Base-by-base conservation (phyloP, 2,888 invertebrate genomes). In the Hypolimnas misippus region DNA sequence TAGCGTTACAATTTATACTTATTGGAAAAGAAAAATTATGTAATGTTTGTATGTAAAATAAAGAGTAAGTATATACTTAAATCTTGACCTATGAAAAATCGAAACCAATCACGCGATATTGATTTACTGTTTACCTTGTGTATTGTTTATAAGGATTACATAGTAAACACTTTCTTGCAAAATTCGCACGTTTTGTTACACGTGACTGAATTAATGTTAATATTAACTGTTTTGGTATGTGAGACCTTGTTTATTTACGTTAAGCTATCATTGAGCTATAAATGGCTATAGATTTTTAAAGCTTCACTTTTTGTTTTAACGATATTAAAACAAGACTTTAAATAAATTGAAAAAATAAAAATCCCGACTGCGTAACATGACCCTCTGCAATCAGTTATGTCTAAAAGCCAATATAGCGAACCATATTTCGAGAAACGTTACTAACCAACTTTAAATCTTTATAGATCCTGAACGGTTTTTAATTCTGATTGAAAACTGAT, bases 171-270 rank as follows among this genome's bases (percentile, higher is more conserved):
- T 62, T 46, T 46, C 35, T 46, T 56, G 56, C 46, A 19, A 46
- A 31, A 17, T 46, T 19, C 12, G 46, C 62, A 57, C 44, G 57
- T 62, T 62, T 53, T 35, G 10, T 14, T 6, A 52, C 62, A 62
- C 52, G 52, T 57, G 57, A 38, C 8, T 21, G 6, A 38, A 40
- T 56, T 16, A 51, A 16, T 12, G 17, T 19, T 42, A 40, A 52
- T 21, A 21, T 58, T 49, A 49, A 49, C 29, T 14, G 49, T 29
- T 14, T 4, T n/a, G n/a, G 14, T 8, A n/a, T 7, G 2, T 46
- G 6, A 17, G 10, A 17, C 14, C 7, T 19, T 46, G 46, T 46
- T 25, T 46, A 21, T 46, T 19, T 44, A 46, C 21, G 6, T 21
- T n/a, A 21, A 4, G 3, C 6, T 14, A 14, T 3, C 12, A 14